Base-by-base conservation (phyloP, 53 echinoderm and acorn worm genomes). In the Mesocentrotus franciscanus region DNA sequence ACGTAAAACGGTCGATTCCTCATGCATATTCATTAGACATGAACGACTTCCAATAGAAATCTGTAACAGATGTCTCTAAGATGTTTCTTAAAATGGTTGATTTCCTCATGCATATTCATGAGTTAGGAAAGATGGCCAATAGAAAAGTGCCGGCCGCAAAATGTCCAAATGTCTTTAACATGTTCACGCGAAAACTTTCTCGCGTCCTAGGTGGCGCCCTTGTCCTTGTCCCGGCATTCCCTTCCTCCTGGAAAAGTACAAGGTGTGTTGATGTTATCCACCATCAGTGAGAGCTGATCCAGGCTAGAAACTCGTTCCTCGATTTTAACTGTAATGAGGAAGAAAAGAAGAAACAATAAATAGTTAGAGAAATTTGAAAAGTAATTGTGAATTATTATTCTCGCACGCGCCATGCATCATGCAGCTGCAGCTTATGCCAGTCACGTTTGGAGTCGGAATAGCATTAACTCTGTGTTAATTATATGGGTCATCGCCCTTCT, bases 201-300 rank as follows among this genome's bases (percentile, higher is more conserved):
- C 24, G 17, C 16, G 18, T 58, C 20, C 39, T 93, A 93, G 22
- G 93, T 93, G 56, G n/a, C 55, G n/a, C 78, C 93, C 60, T 93
- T 84, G 85, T 59, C 33, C n/a, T 71, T 75, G 35, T 93, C 85
- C n/a, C 95, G 59, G 10, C 56, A 74, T 61, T 95, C 95, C 66
- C 89, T 93, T 90, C 93, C 61, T 61, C 89, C 92, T 9, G 89
- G 95, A 70, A 95, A 95, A 61, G 66, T 59, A 10, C 92, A 81
- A 11, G 96, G 89, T 20, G 97, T 96, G 24, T 97, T 96, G 85
- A 98, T 98, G 34, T 96, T 97, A 56, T 97, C 96, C 9, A 98
- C 98, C 85, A 98, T 98, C 72, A 97, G 96, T n/a, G 98, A 97
- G 60, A 98, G 95, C 56, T 96, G 97, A 61, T 98, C 98, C 90